These are phyloP conservation scores for Clostera curtula DNA, from an alignment of 2,888 invertebrate species.

Conservation along the genomic window DNA sequence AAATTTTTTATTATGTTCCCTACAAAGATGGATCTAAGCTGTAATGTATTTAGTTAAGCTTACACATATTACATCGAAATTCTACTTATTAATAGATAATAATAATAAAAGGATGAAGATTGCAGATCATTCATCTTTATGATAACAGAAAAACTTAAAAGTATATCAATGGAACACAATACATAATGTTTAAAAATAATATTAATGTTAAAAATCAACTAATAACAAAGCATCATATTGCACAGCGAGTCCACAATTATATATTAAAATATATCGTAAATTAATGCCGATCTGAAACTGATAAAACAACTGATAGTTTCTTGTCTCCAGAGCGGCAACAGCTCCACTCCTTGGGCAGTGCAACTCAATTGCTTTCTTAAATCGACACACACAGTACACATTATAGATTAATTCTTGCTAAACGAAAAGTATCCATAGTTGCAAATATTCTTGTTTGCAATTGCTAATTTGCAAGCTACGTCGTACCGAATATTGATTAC, in stretches of 20 bases:
- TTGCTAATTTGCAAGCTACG: no score
- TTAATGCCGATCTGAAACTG: constrained; percentile 42
- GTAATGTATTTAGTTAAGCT: constrained; percentile 48
- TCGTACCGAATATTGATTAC: no score
- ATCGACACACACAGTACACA: constrained; percentile 16
- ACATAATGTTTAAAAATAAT: constrained; percentile 25
- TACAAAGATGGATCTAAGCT: constrained; percentile 64
- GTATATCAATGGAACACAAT: constrained; percentile 28
- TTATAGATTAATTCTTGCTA: constrained; percentile 1
- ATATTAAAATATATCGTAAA: constrained; percentile 47
- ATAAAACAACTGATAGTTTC: constrained; percentile 18
- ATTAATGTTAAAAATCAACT: constrained; percentile 55
- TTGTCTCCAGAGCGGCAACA: constrained; percentile 17
- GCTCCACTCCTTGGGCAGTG: constrained; percentile 15
- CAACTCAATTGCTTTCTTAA: constrained; percentile 11
- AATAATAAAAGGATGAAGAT: constrained; percentile 19
- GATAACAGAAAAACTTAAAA: constrained; percentile 18
- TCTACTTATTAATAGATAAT: constrained; percentile 38
- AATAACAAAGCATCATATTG: constrained; percentile 71
- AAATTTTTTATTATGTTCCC: constrained; percentile 65
- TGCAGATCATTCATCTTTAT: constrained; percentile 6
- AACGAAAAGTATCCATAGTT: constrained; percentile 7
- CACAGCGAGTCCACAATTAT: constrained; percentile 69
- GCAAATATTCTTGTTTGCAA: background rate
- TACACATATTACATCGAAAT: constrained; percentile 36